phyloP scores from a whole-genome alignment of 2,797 vertebrate genomes.

The Staurois parvus region DNA sequence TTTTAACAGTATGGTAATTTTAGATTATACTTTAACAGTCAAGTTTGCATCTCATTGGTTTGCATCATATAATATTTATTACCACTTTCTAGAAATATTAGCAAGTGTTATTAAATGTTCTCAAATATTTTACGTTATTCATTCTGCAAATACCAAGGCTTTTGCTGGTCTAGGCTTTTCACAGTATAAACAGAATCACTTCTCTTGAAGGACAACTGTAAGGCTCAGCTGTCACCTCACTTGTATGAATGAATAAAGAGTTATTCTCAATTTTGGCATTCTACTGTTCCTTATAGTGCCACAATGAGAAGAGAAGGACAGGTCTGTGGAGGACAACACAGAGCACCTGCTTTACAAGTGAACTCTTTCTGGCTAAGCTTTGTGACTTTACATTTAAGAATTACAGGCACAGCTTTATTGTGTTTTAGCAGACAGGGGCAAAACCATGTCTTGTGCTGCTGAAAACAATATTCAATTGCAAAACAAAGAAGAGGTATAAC shows the following conservation, averaged over 20 bases:
- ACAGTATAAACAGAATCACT: neutral
- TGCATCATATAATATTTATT: neutral
- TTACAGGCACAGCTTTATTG: neutral
- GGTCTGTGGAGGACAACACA: neutral
- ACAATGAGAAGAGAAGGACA: neutral
- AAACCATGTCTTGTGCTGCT: neutral
- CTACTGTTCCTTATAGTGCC: neutral
- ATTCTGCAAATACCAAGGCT: neutral
- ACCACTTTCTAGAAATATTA: neutral
- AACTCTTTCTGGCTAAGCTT: neutral
- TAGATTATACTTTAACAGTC: neutral
- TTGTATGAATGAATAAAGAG: slow-evolving; percentile 1
- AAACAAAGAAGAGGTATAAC: neutral
- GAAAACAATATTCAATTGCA: neutral
- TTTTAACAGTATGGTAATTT: neutral
- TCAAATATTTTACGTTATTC: neutral
- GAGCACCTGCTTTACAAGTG: slow-evolving; percentile 4
- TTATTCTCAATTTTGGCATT: neutral
- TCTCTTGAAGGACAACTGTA: neutral
- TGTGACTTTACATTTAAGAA: neutral
- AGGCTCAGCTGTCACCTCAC: neutral
- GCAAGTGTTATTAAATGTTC: neutral
- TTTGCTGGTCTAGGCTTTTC: neutral
- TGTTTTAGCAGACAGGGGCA: neutral
- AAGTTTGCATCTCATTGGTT: neutral